Base-by-base conservation (phyloP, 2,797 vertebrate species). In the Sebastes umbrosus region DNA sequence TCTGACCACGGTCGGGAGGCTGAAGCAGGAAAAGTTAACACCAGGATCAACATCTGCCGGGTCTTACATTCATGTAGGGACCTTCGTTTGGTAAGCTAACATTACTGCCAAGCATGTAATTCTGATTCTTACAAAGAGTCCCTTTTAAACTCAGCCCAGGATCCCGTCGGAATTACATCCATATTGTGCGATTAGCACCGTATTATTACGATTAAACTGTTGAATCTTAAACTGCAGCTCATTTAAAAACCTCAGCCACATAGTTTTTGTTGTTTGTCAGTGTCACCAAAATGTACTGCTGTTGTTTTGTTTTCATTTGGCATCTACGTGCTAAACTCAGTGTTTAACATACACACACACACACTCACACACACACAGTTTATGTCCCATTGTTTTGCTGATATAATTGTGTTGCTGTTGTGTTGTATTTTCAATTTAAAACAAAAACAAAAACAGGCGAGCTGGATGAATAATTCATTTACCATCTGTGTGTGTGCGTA, bases 391-490 rank as follows among this genome's bases (percentile, higher is more conserved):
- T 76, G 54, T 89, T 81, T 79, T 83, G 39, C 39, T 27, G 58
- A 57, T 75, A 73, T 80, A 80, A 78, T 69, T 85, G 69, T 88
- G 69, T 80, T 71, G 74, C 60, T 65, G 75, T 87, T 87, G 77
- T 84, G 80, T 82, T 77, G 79, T 39, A 63, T 80, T 87, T 87
- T 84, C 82, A 83, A 80, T 85, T 88, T 84, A 75, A 78, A 80
- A 79, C 69, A 78, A 84, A 85, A 90, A 79, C 73, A 79, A 84
- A 78, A 85, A 69, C 69, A 77, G 60, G 57, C 9, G 2, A 88
- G 25, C 62, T 59, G 18, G 60, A 88, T 90, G 83, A 90, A 91
- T 90, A 84, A 93, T 93, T 90, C 24, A 88, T 90, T 77, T 67
- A 46, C 29, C 20, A 74, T 70, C 46, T 69, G 73, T 80, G 50